Conservation (phyloP, 2,797 vertebrate species). For the Pristis pectinata region DNA sequence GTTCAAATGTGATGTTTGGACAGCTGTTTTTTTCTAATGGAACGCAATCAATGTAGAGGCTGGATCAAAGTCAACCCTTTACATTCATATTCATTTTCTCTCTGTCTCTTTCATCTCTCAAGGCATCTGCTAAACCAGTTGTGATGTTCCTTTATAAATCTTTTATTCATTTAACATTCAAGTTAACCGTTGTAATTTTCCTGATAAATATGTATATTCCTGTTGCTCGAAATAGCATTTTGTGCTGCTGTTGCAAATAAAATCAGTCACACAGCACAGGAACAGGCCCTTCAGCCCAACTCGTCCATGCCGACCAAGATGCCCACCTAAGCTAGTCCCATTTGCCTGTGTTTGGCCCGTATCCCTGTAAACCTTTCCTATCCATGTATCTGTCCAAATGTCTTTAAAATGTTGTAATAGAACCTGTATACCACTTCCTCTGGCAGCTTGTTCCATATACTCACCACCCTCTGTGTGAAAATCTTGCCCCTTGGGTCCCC, state of each 20-base stretch:
- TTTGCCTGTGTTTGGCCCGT: no score
- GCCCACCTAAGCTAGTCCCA: no score
- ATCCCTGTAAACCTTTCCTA: no score
- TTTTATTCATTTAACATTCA: not conserved
- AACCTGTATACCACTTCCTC: no score
- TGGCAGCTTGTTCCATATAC: no score
- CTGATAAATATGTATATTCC: not conserved
- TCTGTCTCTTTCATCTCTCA: not conserved
- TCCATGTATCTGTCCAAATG: no score
- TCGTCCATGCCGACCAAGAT: no score
- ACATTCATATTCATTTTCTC: not conserved
- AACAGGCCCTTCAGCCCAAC: no score
- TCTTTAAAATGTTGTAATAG: no score
- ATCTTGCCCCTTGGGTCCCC: no score
- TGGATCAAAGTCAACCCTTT: not conserved
- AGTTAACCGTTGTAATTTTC: not conserved
- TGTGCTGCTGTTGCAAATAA: not conserved
- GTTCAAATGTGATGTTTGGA: slow-evolving; percentile 20
- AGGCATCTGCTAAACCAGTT: not conserved
- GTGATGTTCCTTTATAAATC: not conserved
- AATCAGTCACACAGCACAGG: no score
- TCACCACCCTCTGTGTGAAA: no score
- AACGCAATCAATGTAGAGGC: not conserved
- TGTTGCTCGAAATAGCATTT: not conserved
- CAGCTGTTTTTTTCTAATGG: not conserved